phyloP scores from a whole-genome alignment of 2,888 invertebrate species.

The Apoderus coryli region DNA sequence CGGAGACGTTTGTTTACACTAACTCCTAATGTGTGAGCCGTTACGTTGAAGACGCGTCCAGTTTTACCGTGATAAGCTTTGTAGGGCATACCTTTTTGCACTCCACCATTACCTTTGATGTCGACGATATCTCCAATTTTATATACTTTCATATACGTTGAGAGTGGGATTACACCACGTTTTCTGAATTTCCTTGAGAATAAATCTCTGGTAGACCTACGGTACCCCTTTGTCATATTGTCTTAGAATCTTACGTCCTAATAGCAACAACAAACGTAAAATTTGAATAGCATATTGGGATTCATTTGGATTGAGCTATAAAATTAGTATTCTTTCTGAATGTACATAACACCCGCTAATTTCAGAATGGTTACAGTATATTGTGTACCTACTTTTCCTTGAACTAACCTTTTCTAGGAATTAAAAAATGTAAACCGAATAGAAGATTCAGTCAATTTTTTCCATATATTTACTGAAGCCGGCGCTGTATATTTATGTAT shows the following conservation, averaged over 20 bases:
- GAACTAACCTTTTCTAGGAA: too few relatives aligned
- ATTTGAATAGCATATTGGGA: too few relatives aligned
- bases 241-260: constrained; percentile 35
- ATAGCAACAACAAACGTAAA: too few relatives aligned
- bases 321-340: too few relatives aligned
- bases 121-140: constrained; percentile 98
- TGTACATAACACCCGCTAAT: too few relatives aligned
- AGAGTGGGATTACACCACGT: constrained; percentile 89
- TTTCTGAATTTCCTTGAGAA: constrained; percentile 93
- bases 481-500: too few relatives aligned
- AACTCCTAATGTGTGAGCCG: constrained; percentile 92
- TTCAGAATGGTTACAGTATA: too few relatives aligned
- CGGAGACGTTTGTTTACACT: constrained; percentile 95
- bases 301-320: too few relatives aligned
- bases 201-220: constrained; percentile 96
- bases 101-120: constrained; percentile 97
- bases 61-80: constrained; percentile 99
- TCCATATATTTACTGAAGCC: too few relatives aligned
- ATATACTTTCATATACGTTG: constrained; percentile 96
- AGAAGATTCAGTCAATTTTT: too few relatives aligned
- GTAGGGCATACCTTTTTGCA: constrained; percentile 99
- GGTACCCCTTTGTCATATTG: constrained; percentile 99
- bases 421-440: too few relatives aligned
- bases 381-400: too few relatives aligned
- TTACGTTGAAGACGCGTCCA: constrained; percentile 95